Base-by-base conservation (phyloP, 2,888 invertebrate species). In the Pyrrhia umbra region DNA sequence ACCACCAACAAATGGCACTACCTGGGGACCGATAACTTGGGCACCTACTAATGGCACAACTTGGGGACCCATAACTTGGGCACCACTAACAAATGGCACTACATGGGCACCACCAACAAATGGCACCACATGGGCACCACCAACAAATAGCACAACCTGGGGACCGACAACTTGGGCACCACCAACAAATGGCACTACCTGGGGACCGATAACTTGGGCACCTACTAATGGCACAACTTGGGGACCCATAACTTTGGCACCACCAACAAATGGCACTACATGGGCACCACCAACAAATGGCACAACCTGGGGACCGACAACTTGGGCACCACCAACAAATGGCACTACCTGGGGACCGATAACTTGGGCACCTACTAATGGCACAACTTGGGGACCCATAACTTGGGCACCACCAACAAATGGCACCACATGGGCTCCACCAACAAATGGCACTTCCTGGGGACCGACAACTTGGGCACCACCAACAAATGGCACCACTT, bases 371-470 rank as follows among this genome's bases (percentile, higher is more conserved):
- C 2, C 15, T 0, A 55, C 34, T 0, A 55, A 45, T 18, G 55
- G 6, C 0, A 55, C 45, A 0, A 55, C 43, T 1, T 55, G 45
- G 56, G 6, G n/a, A 8, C 25, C 52, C 1, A 46, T 23, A 1
- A 23, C 37, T 1, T 47, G 47, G 47, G 20, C 13, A n/a, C 30
- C 34, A 6, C 56, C 25, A 1, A 47, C 45, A 2, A 45, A 43
- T 8, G 6, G 20, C 1, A 58, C 57, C 1, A 57, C 57, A 0
- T 58, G 40, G 40, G 21, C 10, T 18, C 23, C 39, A 0, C 30
- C 55, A 0, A 37, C 43, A 1, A 59, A 51, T 13, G 30, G 2
- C 3, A 60, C 60, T 2, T 45, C 27, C 3, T 47, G 27, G 27
- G 8, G 1, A 27, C 27, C 9, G 4, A 27, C 27, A 1, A 47